phyloP scores from a whole-genome alignment of 2,113 vertebrate species.

The Eira barbara region DNA sequence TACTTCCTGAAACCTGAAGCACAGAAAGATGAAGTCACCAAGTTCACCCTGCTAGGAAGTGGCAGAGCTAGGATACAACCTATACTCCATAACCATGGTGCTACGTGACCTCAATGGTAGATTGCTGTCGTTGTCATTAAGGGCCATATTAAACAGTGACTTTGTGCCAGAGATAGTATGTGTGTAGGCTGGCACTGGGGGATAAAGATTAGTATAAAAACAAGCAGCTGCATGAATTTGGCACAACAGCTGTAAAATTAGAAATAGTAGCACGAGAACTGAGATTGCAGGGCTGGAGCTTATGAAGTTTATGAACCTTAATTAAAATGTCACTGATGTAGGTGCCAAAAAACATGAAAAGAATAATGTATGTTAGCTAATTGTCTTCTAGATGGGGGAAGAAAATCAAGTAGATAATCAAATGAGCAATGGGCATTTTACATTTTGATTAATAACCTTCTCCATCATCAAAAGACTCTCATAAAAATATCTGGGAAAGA shows the following conservation, averaged over 20 bases:
- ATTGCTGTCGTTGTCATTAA: background rate
- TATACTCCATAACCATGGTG: background rate
- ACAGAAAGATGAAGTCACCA: background rate
- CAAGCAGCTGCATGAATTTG: background rate
- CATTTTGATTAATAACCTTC: slow-evolving; percentile 59
- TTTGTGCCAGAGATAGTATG: background rate
- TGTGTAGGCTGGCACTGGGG: background rate
- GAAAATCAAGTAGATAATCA: slow-evolving; percentile 49
- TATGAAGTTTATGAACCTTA: slow-evolving; percentile 43
- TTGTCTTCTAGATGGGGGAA: slow-evolving; percentile 16
- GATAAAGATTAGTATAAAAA: background rate
- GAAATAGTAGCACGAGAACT: background rate
- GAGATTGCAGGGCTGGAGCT: background rate
- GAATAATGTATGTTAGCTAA: slow-evolving; percentile 34
- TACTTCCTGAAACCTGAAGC: background rate
- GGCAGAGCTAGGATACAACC: no score
- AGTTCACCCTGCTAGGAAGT: background rate
- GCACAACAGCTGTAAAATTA: background rate
- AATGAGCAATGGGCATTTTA: slow-evolving; percentile 48
- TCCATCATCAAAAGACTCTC: slow-evolving; percentile 38
- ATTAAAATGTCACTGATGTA: slow-evolving; percentile 55
- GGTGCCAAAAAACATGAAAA: slow-evolving; percentile 49
- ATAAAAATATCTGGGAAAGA: slow-evolving; percentile 33
- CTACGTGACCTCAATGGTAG: fast-evolving
- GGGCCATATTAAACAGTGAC: background rate